phyloP scores from a whole-genome alignment of 2,888 invertebrate genomes.

The Eupeodes luniger region DNA sequence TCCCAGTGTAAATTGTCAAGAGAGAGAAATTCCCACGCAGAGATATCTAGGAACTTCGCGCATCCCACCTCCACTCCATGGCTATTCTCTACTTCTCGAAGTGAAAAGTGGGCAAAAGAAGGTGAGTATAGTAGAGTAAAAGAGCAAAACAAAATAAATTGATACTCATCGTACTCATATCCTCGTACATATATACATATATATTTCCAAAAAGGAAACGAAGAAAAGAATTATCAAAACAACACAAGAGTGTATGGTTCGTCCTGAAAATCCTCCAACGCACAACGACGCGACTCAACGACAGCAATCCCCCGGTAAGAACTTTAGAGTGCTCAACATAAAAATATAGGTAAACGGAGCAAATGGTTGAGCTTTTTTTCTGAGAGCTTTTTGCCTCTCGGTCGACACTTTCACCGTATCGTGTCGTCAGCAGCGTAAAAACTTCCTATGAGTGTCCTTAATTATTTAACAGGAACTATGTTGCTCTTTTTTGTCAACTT shows the following conservation, averaged over 20 bases:
- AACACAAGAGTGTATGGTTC: slow-evolving; percentile 26
- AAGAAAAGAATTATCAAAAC: slow-evolving; percentile 51
- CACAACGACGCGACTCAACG: background rate
- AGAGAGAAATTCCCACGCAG: slow-evolving; percentile 56
- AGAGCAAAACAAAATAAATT: slow-evolving; percentile 55
- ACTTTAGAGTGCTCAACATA: background rate
- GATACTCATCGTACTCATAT: background rate
- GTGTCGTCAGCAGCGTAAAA: slow-evolving; percentile 31
- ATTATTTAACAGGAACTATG: slow-evolving; percentile 28
- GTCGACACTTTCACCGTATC: slow-evolving; percentile 38
- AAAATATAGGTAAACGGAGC: slow-evolving; percentile 60
- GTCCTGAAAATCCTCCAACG: slow-evolving; percentile 19
- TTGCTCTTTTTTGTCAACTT: slow-evolving; percentile 29
- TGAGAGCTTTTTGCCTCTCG: slow-evolving; percentile 56
- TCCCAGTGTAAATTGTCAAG: slow-evolving; percentile 4
- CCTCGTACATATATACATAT: too few relatives aligned
- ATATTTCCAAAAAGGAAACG: slow-evolving; percentile 31
- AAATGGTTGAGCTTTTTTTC: background rate
- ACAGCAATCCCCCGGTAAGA: background rate
- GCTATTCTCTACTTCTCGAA: background rate
- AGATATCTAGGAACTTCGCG: slow-evolving; percentile 50
- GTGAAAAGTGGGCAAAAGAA: background rate
- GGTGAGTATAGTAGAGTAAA: slow-evolving; percentile 6
- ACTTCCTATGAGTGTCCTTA: slow-evolving; percentile 37
- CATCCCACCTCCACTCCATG: background rate